These are phyloP conservation scores for Steatocranus sp. DNA, from an alignment of 2,797 vertebrate species.

Conservation along the genomic window DNA sequence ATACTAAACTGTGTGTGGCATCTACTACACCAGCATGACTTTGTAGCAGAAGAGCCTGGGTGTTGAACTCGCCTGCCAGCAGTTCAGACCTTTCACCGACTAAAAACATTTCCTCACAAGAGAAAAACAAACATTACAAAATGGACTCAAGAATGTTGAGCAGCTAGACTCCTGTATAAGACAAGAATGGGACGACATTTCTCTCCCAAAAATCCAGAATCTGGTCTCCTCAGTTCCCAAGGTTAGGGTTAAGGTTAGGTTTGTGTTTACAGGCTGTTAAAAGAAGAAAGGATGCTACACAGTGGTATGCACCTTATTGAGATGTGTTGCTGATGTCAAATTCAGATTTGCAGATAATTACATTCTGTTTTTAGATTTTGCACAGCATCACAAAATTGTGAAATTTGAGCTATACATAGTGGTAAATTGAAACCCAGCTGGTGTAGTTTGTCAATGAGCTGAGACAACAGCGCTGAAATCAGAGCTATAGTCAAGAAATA, in stretches of 20 bases:
- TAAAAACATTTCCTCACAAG: background rate
- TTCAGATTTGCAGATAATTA: background rate
- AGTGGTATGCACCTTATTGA: background rate
- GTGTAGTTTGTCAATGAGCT: background rate
- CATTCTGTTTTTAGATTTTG: background rate
- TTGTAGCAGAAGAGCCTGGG: background rate
- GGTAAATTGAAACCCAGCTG: background rate
- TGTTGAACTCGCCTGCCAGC: rapidly evolving
- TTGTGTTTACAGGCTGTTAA: background rate
- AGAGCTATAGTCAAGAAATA: background rate
- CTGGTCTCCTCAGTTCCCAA: background rate
- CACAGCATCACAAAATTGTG: background rate
- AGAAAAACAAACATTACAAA: background rate
- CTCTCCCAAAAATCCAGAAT: background rate
- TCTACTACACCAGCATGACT: background rate
- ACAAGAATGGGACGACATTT: background rate
- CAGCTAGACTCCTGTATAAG: background rate
- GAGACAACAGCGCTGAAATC: background rate
- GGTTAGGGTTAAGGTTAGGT: background rate
- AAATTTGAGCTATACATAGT: background rate
- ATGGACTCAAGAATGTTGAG: background rate
- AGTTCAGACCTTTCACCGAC: background rate
- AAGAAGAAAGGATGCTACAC: background rate
- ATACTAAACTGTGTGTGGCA: background rate
- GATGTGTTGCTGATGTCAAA: background rate